Evolutionary conservation across 2,888 invertebrate genomes (phyloP), one percentile per base, ranked within the genome.

Genomic region (Pseudanteris insignis): DNA sequence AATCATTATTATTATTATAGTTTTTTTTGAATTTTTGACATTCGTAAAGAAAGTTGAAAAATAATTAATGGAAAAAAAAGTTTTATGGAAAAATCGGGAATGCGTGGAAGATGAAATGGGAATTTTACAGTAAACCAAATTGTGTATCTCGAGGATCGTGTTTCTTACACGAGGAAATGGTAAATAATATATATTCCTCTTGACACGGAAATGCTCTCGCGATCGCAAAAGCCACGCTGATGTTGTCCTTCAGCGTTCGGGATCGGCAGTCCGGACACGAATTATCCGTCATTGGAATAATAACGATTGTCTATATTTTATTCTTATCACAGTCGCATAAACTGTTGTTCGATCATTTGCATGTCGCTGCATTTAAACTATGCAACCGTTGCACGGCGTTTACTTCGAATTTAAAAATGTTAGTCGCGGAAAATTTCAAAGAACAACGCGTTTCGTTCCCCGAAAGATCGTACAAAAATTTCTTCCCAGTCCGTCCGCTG

Each of bases 131-230:
- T n/a, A n/a, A n/a, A n/a, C n/a, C n/a, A n/a, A n/a, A n/a, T n/a
- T n/a, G n/a, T 3, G 29, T 29, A 29, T 10, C 11, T 9, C 3
- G 9, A 3, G 21, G 46, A 30, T 37, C 14, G 38, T 40, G 46
- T 54, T 37, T n/a, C 25, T 26, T 54, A 29, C 67, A 73, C 75
- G 70, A 74, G 74, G 74, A 75, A 76, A 77, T 76, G 67, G 72
- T 74, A 72, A 76, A 77, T 76, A 76, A 77, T 77, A 70, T 72
- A 77, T n/a, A n/a, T 77, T 69, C 71, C 65, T 65, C 59, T 67
- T 67, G 70, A 77, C 70, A 73, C 78, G 78, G 77, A 78, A 77
- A 75, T 73, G 72, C 71, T 59, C 59, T 44, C 54, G 53, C 18
- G 48, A 48, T 50, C 36, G 51, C 54, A 61, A 51, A 59, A 58